Evolutionary conservation across 1,140 invertebrate species (phyloP), one percentile per base, ranked within the genome.

Genomic region (Drosophila oshimai): DNA sequence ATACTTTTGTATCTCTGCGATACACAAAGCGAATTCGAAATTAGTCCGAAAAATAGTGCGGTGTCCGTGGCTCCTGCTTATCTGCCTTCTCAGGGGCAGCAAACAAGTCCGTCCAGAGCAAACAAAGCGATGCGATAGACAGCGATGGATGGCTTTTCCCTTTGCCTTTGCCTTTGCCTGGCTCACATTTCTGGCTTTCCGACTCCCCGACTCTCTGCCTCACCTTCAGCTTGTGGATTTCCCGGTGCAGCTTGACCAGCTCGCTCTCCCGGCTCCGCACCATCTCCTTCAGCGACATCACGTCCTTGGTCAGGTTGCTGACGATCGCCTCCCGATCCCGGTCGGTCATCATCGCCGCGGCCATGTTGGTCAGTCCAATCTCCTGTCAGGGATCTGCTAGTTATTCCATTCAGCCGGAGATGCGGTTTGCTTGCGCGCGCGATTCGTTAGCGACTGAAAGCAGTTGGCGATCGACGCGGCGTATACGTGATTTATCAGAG

Each of bases 191-290:
- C n/a, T 24, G 58, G 10, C 17, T 29, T n/a, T n/a, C 6, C n/a
- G 22, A 6, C 18, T 12, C 26, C 10, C 4, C 2, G 28, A 4
- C 28, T n/a, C n/a, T n/a, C 2, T 15, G 10, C 1, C 73, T 80
- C 44, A 94, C 93, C 92, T 93, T 94, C 5, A 94, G 81, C 74
- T 94, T 94, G 78, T 94, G 93, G 31, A 93, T 92, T 81, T 94
- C 93, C 10, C 93, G 90, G 81, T 93, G 92, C n/a, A 94, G 78
- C 67, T 92, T 91, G 24, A 79, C 46, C 41, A 89, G 45, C 29
- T 89, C 87, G 7, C 53, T 65, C 18, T 89, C 87, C 12, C 78
- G 57, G 33, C 65, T 61, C 15, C 64, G 51, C 54, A 89, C 64
- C 47, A 74, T 44, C 13, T 89, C 88, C 65, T 75, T 76, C 2